Evolutionary conservation across 2,797 vertebrate genomes (phyloP).

Genomic region (Ctenosaura bakeri): DNA sequence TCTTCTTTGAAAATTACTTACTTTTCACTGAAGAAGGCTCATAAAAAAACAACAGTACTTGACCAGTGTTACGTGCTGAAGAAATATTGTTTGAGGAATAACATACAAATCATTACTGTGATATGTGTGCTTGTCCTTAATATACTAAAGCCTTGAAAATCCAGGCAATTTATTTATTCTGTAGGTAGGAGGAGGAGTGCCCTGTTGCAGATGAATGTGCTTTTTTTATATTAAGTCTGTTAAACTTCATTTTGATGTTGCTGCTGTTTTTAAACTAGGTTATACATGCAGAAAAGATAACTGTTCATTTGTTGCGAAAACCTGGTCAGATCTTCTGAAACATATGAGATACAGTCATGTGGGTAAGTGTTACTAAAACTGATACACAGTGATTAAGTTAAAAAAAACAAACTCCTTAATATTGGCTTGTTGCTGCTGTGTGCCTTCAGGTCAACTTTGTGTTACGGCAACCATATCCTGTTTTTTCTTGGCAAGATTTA

Average conservation of each 20-base stretch:
- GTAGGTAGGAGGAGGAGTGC: neutral
- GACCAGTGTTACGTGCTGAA: neutral
- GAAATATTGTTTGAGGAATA: neutral
- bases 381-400: neutral
- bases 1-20: neutral
- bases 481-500: too few species aligned
- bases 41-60: neutral
- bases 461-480: too few species aligned
- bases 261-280: constrained; percentile 76
- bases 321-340: constrained; percentile 90
- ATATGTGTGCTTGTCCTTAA: neutral
- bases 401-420: neutral
- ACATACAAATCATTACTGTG: neutral
- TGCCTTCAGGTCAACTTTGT: too few species aligned
- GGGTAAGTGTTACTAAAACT: constrained; percentile 8
- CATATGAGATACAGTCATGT: constrained; percentile 84
- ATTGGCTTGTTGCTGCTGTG: too few species aligned
- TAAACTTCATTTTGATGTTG: neutral
- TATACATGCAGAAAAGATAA: constrained; percentile 86
- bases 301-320: constrained; percentile 88
- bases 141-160: neutral
- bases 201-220: neutral
- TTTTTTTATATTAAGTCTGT: neutral
- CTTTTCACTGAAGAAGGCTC: neutral
- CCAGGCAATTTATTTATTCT: neutral